These are phyloP conservation scores for Phainopepla nitens DNA, from an alignment of 2,113 vertebrate species.

Conservation along the genomic window DNA sequence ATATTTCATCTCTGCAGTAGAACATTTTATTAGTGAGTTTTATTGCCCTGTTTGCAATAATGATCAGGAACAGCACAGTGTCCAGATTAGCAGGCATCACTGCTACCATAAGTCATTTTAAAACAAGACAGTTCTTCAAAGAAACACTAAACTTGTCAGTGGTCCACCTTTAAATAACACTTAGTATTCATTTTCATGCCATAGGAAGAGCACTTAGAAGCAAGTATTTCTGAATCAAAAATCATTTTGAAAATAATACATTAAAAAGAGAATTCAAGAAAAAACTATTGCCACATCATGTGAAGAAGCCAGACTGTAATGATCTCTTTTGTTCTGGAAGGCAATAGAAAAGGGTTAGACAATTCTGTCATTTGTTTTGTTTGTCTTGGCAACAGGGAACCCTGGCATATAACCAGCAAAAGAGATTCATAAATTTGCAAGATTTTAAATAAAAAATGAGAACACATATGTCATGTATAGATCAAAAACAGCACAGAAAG, in stretches of 20 bases:
- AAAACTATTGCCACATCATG: neutral
- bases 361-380: neutral
- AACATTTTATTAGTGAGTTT: constrained; percentile 15
- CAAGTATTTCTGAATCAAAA: neutral
- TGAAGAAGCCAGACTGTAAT: neutral
- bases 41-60: constrained; percentile 15
- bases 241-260: neutral
- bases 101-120: neutral
- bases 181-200: neutral
- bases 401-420: neutral
- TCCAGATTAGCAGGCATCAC: neutral
- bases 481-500: neutral
- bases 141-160: neutral
- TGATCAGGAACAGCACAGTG: neutral
- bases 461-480: neutral
- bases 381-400: neutral
- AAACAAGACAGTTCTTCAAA: constrained; percentile 6
- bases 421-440: neutral
- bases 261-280: neutral
- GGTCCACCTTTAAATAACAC: neutral
- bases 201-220: neutral
- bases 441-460: neutral
- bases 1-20: neutral
- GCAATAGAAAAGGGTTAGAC: neutral
- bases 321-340: neutral